A percentile compares a stretch with the other conserved stretches of the same genome.
Evolutionary conservation across 2,113 vertebrate species (phyloP).

Genomic region (Malurus melanocephalus): DNA sequence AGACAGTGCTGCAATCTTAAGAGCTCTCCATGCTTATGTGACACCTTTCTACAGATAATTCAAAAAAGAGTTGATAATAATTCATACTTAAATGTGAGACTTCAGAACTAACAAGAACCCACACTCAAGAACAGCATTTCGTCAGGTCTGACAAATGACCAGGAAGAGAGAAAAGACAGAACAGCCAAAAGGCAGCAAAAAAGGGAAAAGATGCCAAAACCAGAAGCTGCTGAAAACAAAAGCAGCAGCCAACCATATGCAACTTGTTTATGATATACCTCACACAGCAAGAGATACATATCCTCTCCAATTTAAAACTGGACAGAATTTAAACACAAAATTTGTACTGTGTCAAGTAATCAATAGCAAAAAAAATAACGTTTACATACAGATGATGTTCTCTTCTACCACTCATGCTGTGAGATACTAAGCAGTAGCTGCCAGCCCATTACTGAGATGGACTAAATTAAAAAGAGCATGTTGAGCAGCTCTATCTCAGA

Average conservation of each 20-base stretch:
- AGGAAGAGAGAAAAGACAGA: neutral
- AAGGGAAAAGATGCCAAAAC: neutral
- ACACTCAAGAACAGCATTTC: neutral
- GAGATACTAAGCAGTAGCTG: neutral
- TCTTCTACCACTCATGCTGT: neutral
- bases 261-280: neutral
- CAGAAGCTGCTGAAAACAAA: neutral
- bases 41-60: neutral
- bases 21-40: accelerated
- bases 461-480: neutral
- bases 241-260: neutral
- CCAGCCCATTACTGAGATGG: neutral
- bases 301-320: neutral
- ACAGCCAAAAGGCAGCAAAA: neutral
- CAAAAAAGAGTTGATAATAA: neutral
- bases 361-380: neutral
- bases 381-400: neutral
- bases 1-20: accelerated
- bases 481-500: neutral
- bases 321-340: neutral
- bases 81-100: neutral
- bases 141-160: neutral
- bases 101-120: neutral
- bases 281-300: neutral
- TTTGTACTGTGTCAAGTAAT: neutral